These are phyloP conservation scores for Cantharis rustica DNA, from an alignment of 2,888 invertebrate genomes.

Conservation along the genomic window DNA sequence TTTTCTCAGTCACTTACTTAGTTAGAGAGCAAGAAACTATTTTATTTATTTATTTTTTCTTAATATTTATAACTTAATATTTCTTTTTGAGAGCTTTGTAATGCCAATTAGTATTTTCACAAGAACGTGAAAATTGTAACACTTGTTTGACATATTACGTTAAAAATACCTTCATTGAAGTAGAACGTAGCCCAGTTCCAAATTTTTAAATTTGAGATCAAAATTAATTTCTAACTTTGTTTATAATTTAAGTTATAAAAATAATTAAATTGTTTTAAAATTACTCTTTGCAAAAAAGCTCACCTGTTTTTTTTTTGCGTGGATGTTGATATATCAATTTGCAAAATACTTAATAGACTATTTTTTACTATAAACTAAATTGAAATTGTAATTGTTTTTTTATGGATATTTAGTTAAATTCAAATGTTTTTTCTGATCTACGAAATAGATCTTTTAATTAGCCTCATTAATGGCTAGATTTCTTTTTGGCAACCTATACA, in stretches of 20 bases:
- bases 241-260: neutral
- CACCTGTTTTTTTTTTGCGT: neutral
- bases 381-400: neutral
- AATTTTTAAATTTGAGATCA: neutral
- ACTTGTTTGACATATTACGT: neutral
- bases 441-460: neutral
- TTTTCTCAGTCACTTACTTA: neutral
- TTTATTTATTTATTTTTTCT: slow-evolving; percentile 4
- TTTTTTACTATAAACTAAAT: neutral
- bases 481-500: neutral
- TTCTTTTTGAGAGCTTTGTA: neutral
- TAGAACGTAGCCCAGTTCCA: neutral
- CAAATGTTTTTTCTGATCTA: neutral
- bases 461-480: neutral
- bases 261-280: neutral
- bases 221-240: neutral
- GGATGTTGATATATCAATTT: neutral
- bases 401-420: neutral
- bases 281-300: neutral
- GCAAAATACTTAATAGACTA: neutral
- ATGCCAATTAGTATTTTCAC: neutral
- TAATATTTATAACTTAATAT: too few relatives aligned
- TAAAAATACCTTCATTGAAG: neutral
- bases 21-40: slow-evolving; percentile 3
- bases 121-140: neutral